Evolutionary conservation across 2,888 invertebrate genomes (phyloP).

Genomic region (Ectobius pallidus): DNA sequence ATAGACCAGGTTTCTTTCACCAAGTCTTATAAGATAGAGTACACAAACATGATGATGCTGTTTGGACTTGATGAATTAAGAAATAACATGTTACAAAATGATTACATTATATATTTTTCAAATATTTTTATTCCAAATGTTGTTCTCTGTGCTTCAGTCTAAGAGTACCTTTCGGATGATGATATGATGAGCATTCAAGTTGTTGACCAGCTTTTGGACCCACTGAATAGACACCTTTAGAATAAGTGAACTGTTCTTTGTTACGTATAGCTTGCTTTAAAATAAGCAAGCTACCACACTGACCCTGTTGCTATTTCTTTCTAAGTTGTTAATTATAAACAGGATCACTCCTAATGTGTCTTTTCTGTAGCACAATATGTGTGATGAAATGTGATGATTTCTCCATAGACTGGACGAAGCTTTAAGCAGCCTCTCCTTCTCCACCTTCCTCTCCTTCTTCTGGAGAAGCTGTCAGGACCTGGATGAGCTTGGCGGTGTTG

Average conservation of each 20-base stretch:
- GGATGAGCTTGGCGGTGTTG: conserved; percentile 85
- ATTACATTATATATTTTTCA: not conserved
- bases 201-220: conserved; percentile 4
- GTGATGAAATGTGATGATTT: conserved; percentile 22
- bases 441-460: conserved; percentile 72
- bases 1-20: not conserved
- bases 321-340: not conserved
- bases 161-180: conserved; percentile 21
- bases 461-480: conserved; percentile 85
- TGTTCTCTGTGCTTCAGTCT: conserved; percentile 18
- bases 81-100: not conserved
- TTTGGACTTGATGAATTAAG: not conserved
- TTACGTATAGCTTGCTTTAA: not conserved
- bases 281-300: conserved; percentile 1
- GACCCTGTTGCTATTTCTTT: not conserved
- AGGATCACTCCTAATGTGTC: not conserved
- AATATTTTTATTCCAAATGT: not conserved
- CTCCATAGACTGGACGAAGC: not conserved
- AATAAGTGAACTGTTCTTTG: conserved; percentile 21
- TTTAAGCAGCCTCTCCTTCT: conserved; percentile 46
- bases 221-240: conserved; percentile 11
- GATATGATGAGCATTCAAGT: conserved; percentile 9
- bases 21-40: not conserved
- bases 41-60: not conserved
- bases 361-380: not conserved